phyloP scores from a whole-genome alignment of 2,888 invertebrate genomes.

The Plebejus anna region DNA sequence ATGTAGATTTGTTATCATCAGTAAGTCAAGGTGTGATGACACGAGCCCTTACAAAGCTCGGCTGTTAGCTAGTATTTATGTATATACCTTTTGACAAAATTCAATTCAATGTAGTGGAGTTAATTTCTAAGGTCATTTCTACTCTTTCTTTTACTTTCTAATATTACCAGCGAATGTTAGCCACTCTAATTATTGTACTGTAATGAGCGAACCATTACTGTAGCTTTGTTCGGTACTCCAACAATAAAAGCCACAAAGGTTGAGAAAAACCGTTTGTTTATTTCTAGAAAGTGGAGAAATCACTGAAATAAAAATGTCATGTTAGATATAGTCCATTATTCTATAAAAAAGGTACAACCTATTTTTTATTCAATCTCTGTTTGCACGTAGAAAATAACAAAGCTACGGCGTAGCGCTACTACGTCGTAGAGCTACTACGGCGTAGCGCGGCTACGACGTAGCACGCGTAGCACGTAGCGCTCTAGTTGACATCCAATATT shows the following conservation, averaged over 20 bases:
- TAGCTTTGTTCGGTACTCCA: not conserved
- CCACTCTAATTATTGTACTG: not conserved
- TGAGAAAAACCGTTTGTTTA: not conserved
- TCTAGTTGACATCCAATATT: constrained; percentile 30
- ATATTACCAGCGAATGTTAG: not conserved
- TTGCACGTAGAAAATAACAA: constrained; percentile 33
- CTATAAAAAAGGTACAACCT: not conserved
- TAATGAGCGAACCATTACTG: not conserved
- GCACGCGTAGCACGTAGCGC: constrained; percentile 30
- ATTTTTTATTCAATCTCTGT: constrained; percentile 30
- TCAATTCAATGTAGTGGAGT: not conserved
- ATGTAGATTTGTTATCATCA: no score
- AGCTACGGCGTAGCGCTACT: constrained; percentile 36
- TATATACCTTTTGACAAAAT: not conserved
- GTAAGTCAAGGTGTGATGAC: no score
- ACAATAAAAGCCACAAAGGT: not conserved
- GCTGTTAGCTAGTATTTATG: no score
- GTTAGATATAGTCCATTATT: not conserved
- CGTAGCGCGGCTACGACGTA: constrained; percentile 32
- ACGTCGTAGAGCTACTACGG: constrained; percentile 30
- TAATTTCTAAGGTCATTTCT: not conserved
- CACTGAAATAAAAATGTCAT: not conserved
- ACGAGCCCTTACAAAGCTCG: no score
- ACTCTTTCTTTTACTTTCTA: no score
- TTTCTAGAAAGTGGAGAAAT: not conserved